Evolutionary conservation across 2,113 vertebrate genomes (phyloP), one percentile per base, ranked within the genome.

Genomic region (Ameiurus melas): DNA sequence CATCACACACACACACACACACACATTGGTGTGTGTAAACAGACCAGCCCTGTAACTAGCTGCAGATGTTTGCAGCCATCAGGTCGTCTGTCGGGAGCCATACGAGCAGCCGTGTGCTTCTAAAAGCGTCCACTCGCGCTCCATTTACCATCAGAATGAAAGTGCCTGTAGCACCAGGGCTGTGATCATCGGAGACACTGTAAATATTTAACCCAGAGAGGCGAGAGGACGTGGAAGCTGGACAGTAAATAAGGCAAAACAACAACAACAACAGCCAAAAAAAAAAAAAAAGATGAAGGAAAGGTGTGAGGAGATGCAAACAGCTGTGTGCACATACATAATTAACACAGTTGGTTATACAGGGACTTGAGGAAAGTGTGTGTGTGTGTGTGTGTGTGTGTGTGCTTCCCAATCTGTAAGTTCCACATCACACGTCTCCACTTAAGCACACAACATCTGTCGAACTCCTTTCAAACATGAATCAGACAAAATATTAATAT

Each of bases 181-280:
- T 86, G 83, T 57, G 89, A 64, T 71, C 89, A 77, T 85, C 13
- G 13, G 75, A 92, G 90, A 88, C 92, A 86, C 86, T 71, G 89
- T 95, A 91, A 94, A 95, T 95, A 94, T 95, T 95, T 94, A 92
- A 95, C 89, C 86, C 62, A 2, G 4, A 75, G 90, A 83, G 77
- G 84, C 14, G 66, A 60, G 62, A 78, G 81, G 77, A 43, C 27
- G 22, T 14, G 2, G 14, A 83, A n/a, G 43, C 51, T 62, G 39
- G 87, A 90, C 84, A 33, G 85, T 94, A 92, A 94, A 94, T 94
- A 93, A 94, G 91, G 93, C 87, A 91, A 92, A 90, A 88, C 90
- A 68, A 85, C 80, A 55, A 84, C 64, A 6, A 60, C 39, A 86
- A 92, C 73, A 10, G 8, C 47, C 6, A 47, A 91, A 90, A 82